phyloP scores from a whole-genome alignment of 2,113 vertebrate species.

The Microtus richardsoni region DNA sequence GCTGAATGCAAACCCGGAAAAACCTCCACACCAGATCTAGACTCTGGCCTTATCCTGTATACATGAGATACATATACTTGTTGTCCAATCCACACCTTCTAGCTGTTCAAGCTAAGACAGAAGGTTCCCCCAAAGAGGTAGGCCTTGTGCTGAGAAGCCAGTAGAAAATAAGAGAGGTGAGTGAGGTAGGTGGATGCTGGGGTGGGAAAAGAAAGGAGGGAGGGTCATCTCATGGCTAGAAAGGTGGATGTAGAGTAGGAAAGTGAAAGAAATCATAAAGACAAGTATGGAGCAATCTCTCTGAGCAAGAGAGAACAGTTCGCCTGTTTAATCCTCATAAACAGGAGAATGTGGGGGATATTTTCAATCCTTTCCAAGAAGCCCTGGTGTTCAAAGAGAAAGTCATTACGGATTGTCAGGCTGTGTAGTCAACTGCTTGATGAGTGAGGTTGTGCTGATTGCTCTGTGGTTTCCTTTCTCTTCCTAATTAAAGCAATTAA shows the following conservation, averaged over 20 bases:
- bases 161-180: neutral
- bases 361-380: neutral
- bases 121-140: neutral
- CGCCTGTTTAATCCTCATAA: neutral
- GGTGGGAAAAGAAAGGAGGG: neutral
- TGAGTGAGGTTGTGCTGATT: accelerated
- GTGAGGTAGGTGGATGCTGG: neutral
- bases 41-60: neutral
- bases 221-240: neutral
- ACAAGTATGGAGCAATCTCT: neutral
- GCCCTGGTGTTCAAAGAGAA: neutral
- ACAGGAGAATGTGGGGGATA: neutral
- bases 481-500: conserved; percentile 70
- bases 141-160: neutral
- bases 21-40: neutral
- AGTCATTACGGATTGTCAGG: neutral
- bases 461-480: conserved; percentile 62
- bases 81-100: neutral
- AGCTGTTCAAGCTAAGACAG: neutral
- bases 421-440: neutral
- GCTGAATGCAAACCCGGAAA: neutral
- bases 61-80: neutral
- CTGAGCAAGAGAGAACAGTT: neutral
- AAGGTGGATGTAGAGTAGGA: neutral
- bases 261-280: neutral